These are phyloP conservation scores for Mycteria americana DNA, from an alignment of 2,797 vertebrate genomes.

Conservation along the genomic window DNA sequence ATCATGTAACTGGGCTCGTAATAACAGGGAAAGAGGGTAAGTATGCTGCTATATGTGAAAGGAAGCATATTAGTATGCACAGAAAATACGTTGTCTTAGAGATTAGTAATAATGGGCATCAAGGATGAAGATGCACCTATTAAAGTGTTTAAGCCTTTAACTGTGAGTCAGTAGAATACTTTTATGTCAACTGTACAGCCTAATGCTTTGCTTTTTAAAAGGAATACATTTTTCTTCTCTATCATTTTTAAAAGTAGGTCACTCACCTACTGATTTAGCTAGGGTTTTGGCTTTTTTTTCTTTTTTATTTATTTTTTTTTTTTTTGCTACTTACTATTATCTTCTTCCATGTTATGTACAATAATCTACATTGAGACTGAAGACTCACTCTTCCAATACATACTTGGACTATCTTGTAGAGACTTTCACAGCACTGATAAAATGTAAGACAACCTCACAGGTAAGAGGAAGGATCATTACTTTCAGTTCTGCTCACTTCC, in stretches of 20 bases:
- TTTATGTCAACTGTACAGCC: neutral
- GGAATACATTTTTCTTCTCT: neutral
- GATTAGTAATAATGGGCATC: constrained; percentile 36
- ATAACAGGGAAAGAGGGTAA: neutral
- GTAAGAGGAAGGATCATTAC: constrained; percentile 16
- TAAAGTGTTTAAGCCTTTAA: constrained; percentile 37
- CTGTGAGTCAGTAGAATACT: constrained; percentile 1
- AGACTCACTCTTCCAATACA: neutral
- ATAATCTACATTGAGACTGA: constrained; percentile 57
- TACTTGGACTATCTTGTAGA: constrained; percentile 30
- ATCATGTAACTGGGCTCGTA: neutral
- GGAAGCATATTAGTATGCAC: constrained; percentile 8
- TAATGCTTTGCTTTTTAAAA: constrained; percentile 14
- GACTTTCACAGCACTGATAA: constrained; percentile 15
- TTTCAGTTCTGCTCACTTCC: neutral
- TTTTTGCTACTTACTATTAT: neutral
- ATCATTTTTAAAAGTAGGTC: neutral
- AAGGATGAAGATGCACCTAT: constrained; percentile 41
- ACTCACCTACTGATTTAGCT: neutral
- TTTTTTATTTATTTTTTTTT: neutral
- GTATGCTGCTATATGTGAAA: neutral
- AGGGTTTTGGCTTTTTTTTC: neutral
- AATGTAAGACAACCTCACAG: constrained; percentile 5
- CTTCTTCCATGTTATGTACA: constrained; percentile 57
- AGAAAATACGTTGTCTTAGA: constrained; percentile 39